Percentiles rank a stretch among this genome's conserved stretches.
These are phyloP conservation scores for Nephrocerus scutellatus DNA, from an alignment of 2,888 invertebrate genomes.

Conservation along the genomic window DNA sequence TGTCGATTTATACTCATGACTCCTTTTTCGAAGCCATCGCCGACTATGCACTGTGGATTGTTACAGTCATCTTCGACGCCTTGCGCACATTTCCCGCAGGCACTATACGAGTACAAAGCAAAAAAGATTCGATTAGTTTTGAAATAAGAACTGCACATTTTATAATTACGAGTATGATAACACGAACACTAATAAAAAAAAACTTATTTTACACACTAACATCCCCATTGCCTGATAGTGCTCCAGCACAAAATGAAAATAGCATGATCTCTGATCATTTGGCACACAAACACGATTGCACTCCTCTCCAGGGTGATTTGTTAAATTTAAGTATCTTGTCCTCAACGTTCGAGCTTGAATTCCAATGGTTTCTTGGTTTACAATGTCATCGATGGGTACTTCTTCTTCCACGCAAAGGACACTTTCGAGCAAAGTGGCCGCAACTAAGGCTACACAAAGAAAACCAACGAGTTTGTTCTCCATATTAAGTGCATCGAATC, in stretches of 20 bases:
- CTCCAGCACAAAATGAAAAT: conserved; percentile 47
- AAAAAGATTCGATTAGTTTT: not conserved
- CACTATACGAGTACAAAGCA: conserved; percentile 31
- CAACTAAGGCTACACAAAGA: too few species aligned
- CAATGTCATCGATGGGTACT: too few species aligned
- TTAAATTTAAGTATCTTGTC: conserved; percentile 19
- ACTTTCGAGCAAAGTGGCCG: too few species aligned
- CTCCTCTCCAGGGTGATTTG: conserved; percentile 22
- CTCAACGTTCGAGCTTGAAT: too few species aligned
- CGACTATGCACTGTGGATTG: conserved; percentile 49
- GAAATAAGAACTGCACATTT: not conserved
- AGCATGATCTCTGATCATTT: conserved; percentile 37
- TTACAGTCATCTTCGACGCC: conserved; percentile 44
- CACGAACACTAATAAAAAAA: not conserved
- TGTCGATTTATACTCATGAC: conserved; percentile 49
- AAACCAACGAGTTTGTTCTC: too few species aligned
- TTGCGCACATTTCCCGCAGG: conserved; percentile 48
- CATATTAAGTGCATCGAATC: too few species aligned
- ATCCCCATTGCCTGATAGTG: conserved; percentile 46
- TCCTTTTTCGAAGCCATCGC: conserved; percentile 48
- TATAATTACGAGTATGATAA: not conserved
- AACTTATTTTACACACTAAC: conserved; percentile 28
- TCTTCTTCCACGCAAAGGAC: too few species aligned
- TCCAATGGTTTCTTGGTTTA: too few species aligned
- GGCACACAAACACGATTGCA: conserved; percentile 37